phyloP scores from a whole-genome alignment of 2,113 vertebrate species.

The Strix uralensis region DNA sequence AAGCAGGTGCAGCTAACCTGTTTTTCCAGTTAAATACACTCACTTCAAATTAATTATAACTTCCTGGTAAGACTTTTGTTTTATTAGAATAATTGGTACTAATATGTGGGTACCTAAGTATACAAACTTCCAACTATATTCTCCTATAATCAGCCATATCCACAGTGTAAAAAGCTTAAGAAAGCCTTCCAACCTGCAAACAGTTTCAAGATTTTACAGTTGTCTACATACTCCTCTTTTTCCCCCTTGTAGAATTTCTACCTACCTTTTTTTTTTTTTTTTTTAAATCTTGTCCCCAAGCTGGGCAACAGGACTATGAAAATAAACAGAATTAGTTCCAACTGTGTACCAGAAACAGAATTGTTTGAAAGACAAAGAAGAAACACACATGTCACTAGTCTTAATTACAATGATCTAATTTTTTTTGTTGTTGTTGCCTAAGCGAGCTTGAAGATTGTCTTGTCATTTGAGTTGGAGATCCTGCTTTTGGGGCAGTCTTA shows the following conservation, averaged over 20 bases:
- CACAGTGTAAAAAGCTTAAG: background rate
- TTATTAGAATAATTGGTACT: background rate
- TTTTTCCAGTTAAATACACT: constrained; percentile 11
- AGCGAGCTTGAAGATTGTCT: background rate
- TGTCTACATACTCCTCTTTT: background rate
- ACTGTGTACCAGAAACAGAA: background rate
- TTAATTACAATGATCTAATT: background rate
- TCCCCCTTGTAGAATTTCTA: background rate
- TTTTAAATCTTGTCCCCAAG: background rate
- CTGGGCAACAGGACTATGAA: background rate
- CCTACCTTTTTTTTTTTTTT: background rate
- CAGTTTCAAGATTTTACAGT: background rate
- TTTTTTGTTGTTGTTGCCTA: background rate
- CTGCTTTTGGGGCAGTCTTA: background rate
- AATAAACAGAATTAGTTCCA: background rate
- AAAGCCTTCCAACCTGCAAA: background rate
- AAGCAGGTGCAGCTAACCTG: background rate
- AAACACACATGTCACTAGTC: background rate
- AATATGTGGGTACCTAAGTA: background rate
- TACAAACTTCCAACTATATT: background rate
- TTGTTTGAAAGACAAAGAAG: background rate
- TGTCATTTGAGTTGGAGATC: background rate
- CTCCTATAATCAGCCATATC: background rate
- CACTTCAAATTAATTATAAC: background rate
- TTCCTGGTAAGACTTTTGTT: background rate